Base-by-base conservation (phyloP, 2,888 invertebrate genomes). In the Perizoma affinitatum region DNA sequence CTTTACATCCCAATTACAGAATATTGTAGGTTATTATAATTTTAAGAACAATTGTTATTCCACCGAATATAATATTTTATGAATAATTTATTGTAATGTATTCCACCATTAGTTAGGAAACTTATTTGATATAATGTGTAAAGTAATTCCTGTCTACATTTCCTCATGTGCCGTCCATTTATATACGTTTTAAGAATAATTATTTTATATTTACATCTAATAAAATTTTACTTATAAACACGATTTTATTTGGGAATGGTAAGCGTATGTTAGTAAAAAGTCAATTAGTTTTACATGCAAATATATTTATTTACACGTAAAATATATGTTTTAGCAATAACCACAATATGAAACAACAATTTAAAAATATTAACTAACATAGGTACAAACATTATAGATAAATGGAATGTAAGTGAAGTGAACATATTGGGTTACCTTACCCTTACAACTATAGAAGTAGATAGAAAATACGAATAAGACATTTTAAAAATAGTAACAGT, bases 241-340 rank as follows among this genome's bases (percentile, higher is more conserved):
- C n/a, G 3, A 0, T 34, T 9, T 5, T 34, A 8, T 46, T 46
- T 46, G 22, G 22, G 22, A 22, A 22, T 22, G 22, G 22, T 22
- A 22, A 2, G 22, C 22, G 3, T 34, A 46, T 34, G 33, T 46
- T 46, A 9, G 11, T 44, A 44, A 44, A 5, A n/a, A 5, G 42
- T 5, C 42, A 42, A 44, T 34, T n/a, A 46, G n/a, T 35, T 35
- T 35, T 6, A 45, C 33, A 45, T 33, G 33, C 8, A 22, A 34
- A 4, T 35, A 35, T n/a, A n/a, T 35, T 35, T 34, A 48, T 38
- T 38, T 42, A 61, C 49, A 66, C 66, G 67, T 65, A 68, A 68
- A 67, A 68, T 70, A 22, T 22, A 65, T 69, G 67, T 49, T 57
- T 58, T 58, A 57, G 51, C 6, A 55, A 56, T 53, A 67, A 69